Conservation (phyloP, 2,888 invertebrate species). For the Ochropleura plecta region DNA sequence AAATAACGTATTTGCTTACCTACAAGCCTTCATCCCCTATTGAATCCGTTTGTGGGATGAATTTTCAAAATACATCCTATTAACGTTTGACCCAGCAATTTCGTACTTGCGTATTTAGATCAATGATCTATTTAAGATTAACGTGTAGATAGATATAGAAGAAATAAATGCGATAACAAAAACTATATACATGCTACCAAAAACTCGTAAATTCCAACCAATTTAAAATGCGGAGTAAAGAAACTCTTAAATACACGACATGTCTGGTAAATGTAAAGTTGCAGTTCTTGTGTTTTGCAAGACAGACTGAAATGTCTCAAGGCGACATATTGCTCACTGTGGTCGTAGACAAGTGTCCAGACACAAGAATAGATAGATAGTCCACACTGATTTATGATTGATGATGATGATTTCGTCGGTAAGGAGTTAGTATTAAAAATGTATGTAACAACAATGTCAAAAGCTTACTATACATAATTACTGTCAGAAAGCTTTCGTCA, state of each 20-base stretch:
- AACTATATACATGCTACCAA: no score
- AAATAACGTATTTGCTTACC: not conserved
- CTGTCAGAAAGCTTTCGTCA: no score
- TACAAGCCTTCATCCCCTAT: not conserved
- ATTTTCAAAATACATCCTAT: not conserved
- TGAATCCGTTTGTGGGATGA: not conserved
- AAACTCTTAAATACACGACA: not conserved
- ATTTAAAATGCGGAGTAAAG: not conserved
- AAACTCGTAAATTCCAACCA: not conserved
- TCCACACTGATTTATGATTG: not conserved
- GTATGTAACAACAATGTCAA: no score
- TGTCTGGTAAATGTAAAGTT: not conserved
- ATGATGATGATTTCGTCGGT: not conserved
- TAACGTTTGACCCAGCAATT: no score
- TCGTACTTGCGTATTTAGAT: no score
- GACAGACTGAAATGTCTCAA: not conserved
- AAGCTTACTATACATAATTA: not conserved
- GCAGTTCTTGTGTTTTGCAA: not conserved
- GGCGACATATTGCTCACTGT: not conserved
- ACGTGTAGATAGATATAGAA: no score
- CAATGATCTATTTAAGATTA: no score
- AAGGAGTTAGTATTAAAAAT: not conserved
- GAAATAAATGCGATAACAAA: no score
- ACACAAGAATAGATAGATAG: not conserved
- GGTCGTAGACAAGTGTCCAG: not conserved